Conservation (phyloP, 2,113 vertebrate genomes). For the Myrmecobius fasciatus region DNA sequence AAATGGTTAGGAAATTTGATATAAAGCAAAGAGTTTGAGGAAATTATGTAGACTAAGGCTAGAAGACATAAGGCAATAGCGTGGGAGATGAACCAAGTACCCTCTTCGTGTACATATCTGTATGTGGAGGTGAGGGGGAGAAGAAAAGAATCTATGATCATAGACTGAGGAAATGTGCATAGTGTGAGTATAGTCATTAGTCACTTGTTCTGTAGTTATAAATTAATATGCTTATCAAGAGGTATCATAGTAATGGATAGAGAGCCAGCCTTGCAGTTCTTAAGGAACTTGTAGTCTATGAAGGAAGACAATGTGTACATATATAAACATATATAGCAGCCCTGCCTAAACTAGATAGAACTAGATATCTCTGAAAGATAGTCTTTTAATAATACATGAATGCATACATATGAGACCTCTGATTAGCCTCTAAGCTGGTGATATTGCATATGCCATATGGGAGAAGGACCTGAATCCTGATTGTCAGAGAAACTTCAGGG, state of each 20-base stretch:
- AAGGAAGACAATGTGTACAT: not conserved
- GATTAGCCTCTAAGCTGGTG: not conserved
- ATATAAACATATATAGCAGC: not conserved
- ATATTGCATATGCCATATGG: not conserved
- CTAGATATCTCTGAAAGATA: not conserved
- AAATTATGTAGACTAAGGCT: not conserved
- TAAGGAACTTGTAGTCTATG: not conserved
- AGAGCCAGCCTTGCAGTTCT: not conserved
- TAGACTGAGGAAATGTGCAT: not conserved
- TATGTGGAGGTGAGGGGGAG: not conserved
- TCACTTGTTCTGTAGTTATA: not conserved
- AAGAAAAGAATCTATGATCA: not conserved
- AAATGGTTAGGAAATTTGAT: not conserved
- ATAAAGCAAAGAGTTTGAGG: not conserved
- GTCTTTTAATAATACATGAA: not conserved
- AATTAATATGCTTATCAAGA: not conserved
- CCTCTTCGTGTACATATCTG: not conserved
- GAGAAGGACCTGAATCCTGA: not conserved
- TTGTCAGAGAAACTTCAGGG: not conserved
- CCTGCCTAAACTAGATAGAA: not conserved
- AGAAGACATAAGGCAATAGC: not conserved
- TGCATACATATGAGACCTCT: not conserved
- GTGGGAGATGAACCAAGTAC: not conserved
- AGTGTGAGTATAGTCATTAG: not conserved
- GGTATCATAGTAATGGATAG: not conserved